Evolutionary conservation across 2,113 vertebrate species (phyloP), one percentile per base, ranked within the genome.

Genomic region (Leuciscus idus): DNA sequence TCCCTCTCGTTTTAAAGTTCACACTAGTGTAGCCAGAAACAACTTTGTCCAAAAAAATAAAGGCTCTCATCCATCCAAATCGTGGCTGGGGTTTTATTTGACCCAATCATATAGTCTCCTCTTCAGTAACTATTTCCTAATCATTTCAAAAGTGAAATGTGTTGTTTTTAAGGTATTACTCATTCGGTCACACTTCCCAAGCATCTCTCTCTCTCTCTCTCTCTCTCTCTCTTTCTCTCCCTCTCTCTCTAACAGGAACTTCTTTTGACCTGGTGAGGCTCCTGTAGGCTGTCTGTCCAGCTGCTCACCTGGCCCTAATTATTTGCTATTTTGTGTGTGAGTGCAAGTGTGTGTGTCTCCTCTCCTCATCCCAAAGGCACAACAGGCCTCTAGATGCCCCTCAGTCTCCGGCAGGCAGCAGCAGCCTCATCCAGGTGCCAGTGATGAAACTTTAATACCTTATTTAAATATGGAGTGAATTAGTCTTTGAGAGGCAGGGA

Each of bases 381-480:
- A 93, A 92, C 74, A 62, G 68, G 59, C 85, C 87, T 57, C 88
- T 91, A 91, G 93, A 93, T 94, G 93, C 91, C 88, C 92, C 92
- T 94, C 94, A 94, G 93, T 95, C 95, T 88, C 93, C 94, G 95
- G 94, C 95, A 94, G 84, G 90, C 94, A 94, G 94, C 92, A 94
- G 92, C 92, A 94, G 92, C 94, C 93, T 96, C 92, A 95, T 96
- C 95, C 96, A 96, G 95, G 94, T 96, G 94, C 95, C 94, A 94
- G 91, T 92, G 95, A 96, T 98, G 95, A 97, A 97, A 97, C 94
- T 97, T 97, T 97, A 93, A 98, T 96, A 93, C 93, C 95, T 95
- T 95, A 96, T 95, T 97, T 95, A 96, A 97, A 96, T 97, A 98
- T 97, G 96, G 94, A 96, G 95, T 94, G 94, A 95, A 95, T 94